These are phyloP conservation scores for Prosapia bicincta DNA, from an alignment of 2,888 invertebrate genomes.

Conservation along the genomic window DNA sequence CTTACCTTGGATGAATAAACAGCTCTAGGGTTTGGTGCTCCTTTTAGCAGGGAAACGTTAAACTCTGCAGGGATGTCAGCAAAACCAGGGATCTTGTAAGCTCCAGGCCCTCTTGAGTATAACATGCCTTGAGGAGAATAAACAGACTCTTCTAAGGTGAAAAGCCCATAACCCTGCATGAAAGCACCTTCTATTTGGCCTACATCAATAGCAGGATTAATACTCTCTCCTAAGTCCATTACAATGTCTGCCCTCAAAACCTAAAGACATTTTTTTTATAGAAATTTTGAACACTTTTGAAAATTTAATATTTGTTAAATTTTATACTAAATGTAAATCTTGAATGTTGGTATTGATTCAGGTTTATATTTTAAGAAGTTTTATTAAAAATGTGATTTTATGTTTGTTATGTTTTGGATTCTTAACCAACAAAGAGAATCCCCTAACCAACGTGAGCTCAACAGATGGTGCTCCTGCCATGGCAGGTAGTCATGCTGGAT, in stretches of 20 bases:
- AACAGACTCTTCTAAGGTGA: conserved; percentile 84
- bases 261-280: conserved; percentile 47
- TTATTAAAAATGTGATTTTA: no score
- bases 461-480: no score
- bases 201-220: conserved; percentile 95
- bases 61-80: conserved; percentile 89
- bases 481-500: no score
- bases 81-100: conserved; percentile 92
- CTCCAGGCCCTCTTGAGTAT: conserved; percentile 85
- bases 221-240: conserved; percentile 93
- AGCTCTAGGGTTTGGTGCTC: conserved; percentile 85
- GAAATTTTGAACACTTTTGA: not conserved
- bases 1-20: conserved; percentile 92
- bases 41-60: conserved; percentile 87
- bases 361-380: no score
- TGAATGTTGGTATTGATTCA: no score
- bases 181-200: conserved; percentile 97
- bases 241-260: conserved; percentile 88
- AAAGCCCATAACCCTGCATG: conserved; percentile 91
- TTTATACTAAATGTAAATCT: no score
- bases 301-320: not conserved
- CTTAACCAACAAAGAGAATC: no score
- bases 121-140: conserved; percentile 80
- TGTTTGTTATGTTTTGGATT: no score
- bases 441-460: no score